Percentiles rank a stretch among this genome's conserved stretches.
phyloP scores from a whole-genome alignment of 2,888 invertebrate genomes.

The Lasius fuliginosus region DNA sequence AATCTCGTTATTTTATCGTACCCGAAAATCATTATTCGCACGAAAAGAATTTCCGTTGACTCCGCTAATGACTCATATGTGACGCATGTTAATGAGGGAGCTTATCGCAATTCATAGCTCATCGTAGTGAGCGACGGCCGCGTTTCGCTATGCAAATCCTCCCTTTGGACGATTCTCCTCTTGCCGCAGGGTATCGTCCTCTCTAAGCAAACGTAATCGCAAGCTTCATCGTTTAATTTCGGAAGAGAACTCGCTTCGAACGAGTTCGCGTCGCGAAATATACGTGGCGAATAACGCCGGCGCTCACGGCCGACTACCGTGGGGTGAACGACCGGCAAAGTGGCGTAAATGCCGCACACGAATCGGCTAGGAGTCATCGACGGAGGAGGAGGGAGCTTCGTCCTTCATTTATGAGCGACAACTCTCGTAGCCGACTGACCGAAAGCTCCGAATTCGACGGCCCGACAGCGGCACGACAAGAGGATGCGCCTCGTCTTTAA shows the following conservation, averaged over 20 bases:
- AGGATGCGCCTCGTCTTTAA: slow-evolving; percentile 42
- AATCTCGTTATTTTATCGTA: background rate
- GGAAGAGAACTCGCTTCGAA: background rate
- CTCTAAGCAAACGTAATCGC: background rate
- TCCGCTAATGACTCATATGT: background rate
- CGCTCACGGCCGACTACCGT: slow-evolving; percentile 65
- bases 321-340: slow-evolving; percentile 84
- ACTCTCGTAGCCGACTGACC: slow-evolving; percentile 80
- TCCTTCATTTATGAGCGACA: slow-evolving; percentile 74
- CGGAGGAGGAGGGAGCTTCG: slow-evolving; percentile 49
- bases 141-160: background rate
- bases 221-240: slow-evolving; percentile 18
- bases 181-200: background rate
- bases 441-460: slow-evolving; percentile 75
- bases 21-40: background rate
- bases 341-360: slow-evolving; percentile 78
- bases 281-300: slow-evolving; percentile 65
- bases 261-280: slow-evolving; percentile 36
- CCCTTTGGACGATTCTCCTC: too few species aligned
- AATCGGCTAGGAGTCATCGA: slow-evolving; percentile 64
- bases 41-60: background rate
- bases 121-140: background rate
- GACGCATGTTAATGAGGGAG: background rate
- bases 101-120: background rate
- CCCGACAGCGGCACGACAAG: slow-evolving; percentile 36